These are phyloP conservation scores for Phrynosoma blainvillii DNA, from an alignment of 2,113 vertebrate species.

Conservation along the genomic window DNA sequence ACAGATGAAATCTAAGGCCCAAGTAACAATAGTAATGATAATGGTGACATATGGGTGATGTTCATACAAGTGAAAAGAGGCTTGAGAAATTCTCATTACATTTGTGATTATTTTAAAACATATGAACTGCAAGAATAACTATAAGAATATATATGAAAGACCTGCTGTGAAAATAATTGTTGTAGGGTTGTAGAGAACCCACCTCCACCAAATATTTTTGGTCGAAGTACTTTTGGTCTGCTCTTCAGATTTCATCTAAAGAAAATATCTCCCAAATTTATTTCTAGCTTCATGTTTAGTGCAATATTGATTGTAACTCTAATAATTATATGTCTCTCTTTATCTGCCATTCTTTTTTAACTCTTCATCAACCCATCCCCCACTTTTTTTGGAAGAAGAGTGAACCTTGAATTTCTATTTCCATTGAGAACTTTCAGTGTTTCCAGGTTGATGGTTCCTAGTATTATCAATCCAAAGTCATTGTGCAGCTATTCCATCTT, in stretches of 20 bases:
- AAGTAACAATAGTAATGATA: constrained; percentile 21
- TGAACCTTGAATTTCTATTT: background rate
- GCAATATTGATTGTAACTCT: background rate
- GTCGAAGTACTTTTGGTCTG: background rate
- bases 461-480: too few species aligned
- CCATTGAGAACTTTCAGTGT: background rate
- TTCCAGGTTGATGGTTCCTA: too few species aligned
- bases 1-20: constrained; percentile 27
- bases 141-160: background rate
- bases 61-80: constrained; percentile 3
- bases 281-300: background rate
- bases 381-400: background rate
- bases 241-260: background rate
- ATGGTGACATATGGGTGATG: background rate
- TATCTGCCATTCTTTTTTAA: background rate
- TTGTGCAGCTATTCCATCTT: background rate
- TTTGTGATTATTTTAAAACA: background rate
- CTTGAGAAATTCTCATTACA: background rate
- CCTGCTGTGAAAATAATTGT: background rate
- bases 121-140: background rate
- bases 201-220: background rate
- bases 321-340: background rate
- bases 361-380: background rate
- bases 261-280: background rate
- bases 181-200: background rate